A percentile compares a stretch with the other conserved stretches of the same genome.
Conservation (phyloP, 2,888 invertebrate species). For the Cataglyphis altisquamis region DNA sequence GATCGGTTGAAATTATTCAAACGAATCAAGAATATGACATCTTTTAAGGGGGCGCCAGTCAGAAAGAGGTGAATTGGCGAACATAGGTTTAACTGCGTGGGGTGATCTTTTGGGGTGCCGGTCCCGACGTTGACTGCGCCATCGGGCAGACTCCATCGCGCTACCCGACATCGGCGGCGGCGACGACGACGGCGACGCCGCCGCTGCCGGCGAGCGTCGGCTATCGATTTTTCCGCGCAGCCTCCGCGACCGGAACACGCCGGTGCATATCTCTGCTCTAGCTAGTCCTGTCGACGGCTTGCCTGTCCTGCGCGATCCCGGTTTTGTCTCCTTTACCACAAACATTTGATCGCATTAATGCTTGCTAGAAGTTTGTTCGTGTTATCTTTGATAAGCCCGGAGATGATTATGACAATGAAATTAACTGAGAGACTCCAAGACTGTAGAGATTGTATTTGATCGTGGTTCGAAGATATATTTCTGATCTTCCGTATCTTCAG, state of each 20-base stretch:
- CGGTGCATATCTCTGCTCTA: constrained; percentile 69
- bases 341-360: neutral
- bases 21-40: constrained; percentile 20
- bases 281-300: constrained; percentile 60
- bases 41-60: constrained; percentile 27
- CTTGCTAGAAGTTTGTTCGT: neutral
- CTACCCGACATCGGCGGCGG: constrained; percentile 75
- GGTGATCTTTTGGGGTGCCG: constrained; percentile 80
- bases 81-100: constrained; percentile 74
- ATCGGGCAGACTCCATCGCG: constrained; percentile 80
- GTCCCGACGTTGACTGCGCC: constrained; percentile 84
- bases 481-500: neutral
- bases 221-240: constrained; percentile 86
- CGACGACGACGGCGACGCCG: constrained; percentile 54
- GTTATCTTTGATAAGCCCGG: neutral
- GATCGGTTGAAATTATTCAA: constrained; percentile 28
- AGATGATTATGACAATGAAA: constrained; percentile 28
- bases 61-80: constrained; percentile 68
- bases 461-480: neutral
- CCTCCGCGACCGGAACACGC: constrained; percentile 82
- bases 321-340: neutral
- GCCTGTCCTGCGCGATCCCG: constrained; percentile 36
- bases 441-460: constrained; percentile 15
- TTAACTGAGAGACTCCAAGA: neutral
- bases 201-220: constrained; percentile 68